Conservation (phyloP, 2,888 invertebrate genomes). For the Volucella bombylans region DNA sequence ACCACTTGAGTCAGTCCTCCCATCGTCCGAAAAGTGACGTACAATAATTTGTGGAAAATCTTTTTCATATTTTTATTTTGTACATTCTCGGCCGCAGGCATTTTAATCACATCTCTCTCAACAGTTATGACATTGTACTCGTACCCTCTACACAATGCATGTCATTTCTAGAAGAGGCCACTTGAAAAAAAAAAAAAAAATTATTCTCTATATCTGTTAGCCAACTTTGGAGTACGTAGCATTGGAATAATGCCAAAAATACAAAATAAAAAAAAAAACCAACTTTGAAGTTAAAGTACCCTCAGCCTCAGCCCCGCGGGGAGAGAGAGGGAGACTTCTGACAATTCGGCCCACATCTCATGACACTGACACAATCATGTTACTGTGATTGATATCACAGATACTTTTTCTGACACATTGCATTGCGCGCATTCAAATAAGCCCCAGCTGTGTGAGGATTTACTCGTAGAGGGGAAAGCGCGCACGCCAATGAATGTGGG, state of each 20-base stretch:
- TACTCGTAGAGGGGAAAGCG: not conserved
- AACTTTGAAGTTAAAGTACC: slow-evolving; percentile 61
- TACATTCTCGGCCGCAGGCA: slow-evolving; percentile 38
- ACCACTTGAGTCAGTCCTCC: too few species aligned
- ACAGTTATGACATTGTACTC: slow-evolving; percentile 49
- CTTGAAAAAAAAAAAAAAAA: slow-evolving; percentile 41
- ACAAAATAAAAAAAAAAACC: slow-evolving; percentile 4
- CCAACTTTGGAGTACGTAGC: slow-evolving; percentile 34
- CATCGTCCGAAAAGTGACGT: not conserved
- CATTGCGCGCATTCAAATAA: slow-evolving; percentile 50
- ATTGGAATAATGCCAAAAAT: slow-evolving; percentile 67
- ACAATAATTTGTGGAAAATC: not conserved
- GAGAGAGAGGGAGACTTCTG: too few species aligned
- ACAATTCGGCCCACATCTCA: slow-evolving; percentile 29
- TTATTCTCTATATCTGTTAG: slow-evolving; percentile 34
- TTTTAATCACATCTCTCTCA: slow-evolving; percentile 60
- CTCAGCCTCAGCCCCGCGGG: not conserved
- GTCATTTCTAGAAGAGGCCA: slow-evolving; percentile 70
- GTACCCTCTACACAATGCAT: slow-evolving; percentile 60
- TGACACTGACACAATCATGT: slow-evolving; percentile 73
- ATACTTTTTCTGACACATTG: slow-evolving; percentile 70
- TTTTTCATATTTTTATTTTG: slow-evolving; percentile 12
- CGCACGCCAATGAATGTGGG: slow-evolving; percentile 48
- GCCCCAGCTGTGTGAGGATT: not conserved
- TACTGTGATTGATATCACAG: slow-evolving; percentile 71